Conservation (phyloP, 2,888 invertebrate species). For the Lydus trimaculatus region DNA sequence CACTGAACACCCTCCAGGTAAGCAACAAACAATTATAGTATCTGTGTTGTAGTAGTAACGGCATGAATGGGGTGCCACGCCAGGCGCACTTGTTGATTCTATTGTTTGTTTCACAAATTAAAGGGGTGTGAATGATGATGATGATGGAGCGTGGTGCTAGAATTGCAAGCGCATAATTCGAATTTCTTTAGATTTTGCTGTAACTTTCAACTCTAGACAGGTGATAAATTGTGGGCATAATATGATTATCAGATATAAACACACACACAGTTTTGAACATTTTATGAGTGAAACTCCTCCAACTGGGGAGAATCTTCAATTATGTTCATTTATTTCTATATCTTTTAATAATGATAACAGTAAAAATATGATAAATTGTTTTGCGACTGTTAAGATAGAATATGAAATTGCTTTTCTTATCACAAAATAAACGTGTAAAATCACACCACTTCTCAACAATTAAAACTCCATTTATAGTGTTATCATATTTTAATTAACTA, state of each 20-base stretch:
- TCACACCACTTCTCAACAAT: background rate
- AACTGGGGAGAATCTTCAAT: conserved; percentile 27
- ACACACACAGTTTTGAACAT: background rate
- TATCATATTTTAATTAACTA: conserved; percentile 1
- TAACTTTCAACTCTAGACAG: background rate
- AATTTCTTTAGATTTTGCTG: background rate
- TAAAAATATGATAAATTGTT: background rate
- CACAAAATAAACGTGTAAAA: background rate
- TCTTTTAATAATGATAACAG: background rate
- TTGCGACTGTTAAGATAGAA: background rate
- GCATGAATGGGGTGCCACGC: background rate
- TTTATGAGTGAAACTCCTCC: conserved; percentile 26
- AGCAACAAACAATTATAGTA: background rate
- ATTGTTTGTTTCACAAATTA: too few relatives aligned
- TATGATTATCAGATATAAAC: background rate
- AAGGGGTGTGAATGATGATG: background rate
- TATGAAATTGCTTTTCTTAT: conserved; percentile 5
- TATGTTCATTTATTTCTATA: conserved; percentile 9
- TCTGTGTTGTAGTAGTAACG: background rate
- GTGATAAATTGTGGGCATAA: conserved; percentile 3
- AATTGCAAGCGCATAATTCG: too few relatives aligned
- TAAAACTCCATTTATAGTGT: conserved; percentile 5
- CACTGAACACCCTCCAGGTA: background rate
- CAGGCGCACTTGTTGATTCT: conserved; percentile 3
- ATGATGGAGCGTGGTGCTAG: too few relatives aligned